These are phyloP conservation scores for Platichthys stellatus DNA, from an alignment of 2,113 vertebrate genomes.

Conservation along the genomic window DNA sequence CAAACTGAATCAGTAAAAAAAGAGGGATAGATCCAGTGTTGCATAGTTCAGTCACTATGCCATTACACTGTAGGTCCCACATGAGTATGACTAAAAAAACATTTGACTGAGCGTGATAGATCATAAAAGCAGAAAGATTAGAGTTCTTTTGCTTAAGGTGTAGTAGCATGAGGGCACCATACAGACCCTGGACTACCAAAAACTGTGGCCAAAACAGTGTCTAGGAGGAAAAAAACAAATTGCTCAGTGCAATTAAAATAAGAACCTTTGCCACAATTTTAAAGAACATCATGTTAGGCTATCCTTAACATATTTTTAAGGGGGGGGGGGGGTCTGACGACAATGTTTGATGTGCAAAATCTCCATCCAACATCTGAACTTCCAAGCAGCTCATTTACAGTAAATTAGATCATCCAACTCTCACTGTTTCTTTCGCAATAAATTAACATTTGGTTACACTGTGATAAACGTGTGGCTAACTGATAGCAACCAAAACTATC, in stretches of 20 bases:
- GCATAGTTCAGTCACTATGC: constrained; percentile 28
- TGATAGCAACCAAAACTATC: background rate
- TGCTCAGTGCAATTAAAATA: too few relatives aligned
- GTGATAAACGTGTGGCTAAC: background rate
- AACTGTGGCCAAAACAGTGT: background rate
- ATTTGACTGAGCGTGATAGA: background rate
- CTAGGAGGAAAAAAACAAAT: too few relatives aligned
- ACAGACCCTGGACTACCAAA: background rate
- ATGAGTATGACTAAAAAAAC: background rate
- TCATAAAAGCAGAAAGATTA: background rate
- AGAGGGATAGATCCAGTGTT: background rate
- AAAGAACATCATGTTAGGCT: background rate
- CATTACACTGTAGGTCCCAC: background rate
- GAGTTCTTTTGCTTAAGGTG: background rate
- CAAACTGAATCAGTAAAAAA: background rate
- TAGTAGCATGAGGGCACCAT: background rate
- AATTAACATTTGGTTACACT: background rate
- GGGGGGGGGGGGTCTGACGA: background rate
- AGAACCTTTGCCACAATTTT: too few relatives aligned
- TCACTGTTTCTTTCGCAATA: background rate
- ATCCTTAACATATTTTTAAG: background rate
- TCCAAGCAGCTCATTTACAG: background rate
- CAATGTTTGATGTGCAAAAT: background rate
- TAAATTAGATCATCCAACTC: background rate
- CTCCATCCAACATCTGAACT: background rate